A percentile compares a stretch with the other conserved stretches of the same genome.
These are phyloP conservation scores for Timandra comae DNA, from an alignment of 2,888 invertebrate species.

Conservation along the genomic window DNA sequence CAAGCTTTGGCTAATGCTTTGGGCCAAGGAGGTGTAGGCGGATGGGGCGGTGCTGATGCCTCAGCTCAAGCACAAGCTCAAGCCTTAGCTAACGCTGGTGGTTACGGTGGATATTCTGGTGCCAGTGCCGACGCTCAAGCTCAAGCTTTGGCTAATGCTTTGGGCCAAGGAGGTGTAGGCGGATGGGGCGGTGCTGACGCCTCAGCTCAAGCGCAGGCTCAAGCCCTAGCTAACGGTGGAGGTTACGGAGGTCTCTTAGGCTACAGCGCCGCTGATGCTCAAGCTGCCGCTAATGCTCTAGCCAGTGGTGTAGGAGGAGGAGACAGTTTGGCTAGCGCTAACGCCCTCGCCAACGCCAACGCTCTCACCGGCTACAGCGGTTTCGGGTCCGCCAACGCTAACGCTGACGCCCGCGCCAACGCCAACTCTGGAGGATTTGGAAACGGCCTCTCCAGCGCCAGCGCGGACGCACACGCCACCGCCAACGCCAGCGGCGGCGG, in stretches of 20 bases:
- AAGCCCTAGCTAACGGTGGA: not conserved
- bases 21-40: constrained; percentile 6
- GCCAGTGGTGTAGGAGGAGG: constrained; percentile 1
- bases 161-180: not conserved
- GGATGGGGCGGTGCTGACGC: not conserved
- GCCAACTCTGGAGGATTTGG: constrained; percentile 1
- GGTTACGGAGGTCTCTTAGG: not conserved
- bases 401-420: too few relatives aligned
- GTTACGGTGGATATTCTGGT: constrained; percentile 6
- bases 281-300: constrained; percentile 2
- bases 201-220: not conserved
- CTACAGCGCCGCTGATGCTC: not conserved
- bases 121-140: not conserved
- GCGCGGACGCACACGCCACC: too few relatives aligned
- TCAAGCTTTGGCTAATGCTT: not conserved
- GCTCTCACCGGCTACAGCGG: constrained; percentile 2
- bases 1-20: constrained; percentile 1
- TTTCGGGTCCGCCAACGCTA: not conserved
- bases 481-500: too few relatives aligned
- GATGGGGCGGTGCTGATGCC: constrained; percentile 7
- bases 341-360: not conserved
- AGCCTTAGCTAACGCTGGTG: constrained; percentile 3
- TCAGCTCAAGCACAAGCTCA: constrained; percentile 11
- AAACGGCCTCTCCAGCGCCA: too few relatives aligned
- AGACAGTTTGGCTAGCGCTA: not conserved